These are phyloP conservation scores for Porites lutea DNA, from an alignment of 64 coral and sea anemone species.

Conservation along the genomic window DNA sequence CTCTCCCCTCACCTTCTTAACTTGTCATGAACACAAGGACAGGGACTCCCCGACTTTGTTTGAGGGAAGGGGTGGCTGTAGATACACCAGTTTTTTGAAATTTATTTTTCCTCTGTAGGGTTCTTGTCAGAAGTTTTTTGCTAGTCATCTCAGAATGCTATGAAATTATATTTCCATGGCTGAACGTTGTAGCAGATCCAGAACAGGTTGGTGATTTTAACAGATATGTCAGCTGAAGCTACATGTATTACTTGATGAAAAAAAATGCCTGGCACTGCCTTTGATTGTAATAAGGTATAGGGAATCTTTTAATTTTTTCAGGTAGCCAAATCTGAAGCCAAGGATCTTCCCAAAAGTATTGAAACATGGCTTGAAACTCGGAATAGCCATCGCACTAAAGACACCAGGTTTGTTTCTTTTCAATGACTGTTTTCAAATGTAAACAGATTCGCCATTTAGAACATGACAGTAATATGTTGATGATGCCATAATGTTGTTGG, in stretches of 20 bases:
- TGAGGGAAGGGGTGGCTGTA: too few species aligned
- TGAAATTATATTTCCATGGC: slow-evolving; percentile 17
- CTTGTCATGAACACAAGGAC: too few species aligned
- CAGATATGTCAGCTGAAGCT: not conserved
- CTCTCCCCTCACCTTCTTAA: too few species aligned
- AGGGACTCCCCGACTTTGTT: too few species aligned
- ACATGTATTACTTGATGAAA: not conserved
- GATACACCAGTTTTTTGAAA: not conserved
- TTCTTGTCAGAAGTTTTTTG: slow-evolving; percentile 48
- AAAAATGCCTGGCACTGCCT: not conserved
- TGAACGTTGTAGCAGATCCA: not conserved
- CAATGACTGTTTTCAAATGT: too few species aligned
- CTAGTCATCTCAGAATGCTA: slow-evolving; percentile 29
- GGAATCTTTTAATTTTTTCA: not conserved
- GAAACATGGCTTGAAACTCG: not conserved
- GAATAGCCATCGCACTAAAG: not conserved
- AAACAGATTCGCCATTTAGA: too few species aligned
- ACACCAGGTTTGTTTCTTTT: slow-evolving; percentile 4
- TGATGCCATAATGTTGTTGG: too few species aligned
- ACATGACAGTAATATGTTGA: too few species aligned
- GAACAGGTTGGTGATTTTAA: not conserved
- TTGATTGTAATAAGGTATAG: too few species aligned
- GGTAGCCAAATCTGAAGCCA: not conserved
- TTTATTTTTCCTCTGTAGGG: slow-evolving; percentile 5
- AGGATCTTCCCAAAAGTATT: slow-evolving; percentile 27